Evolutionary conservation across 2,888 invertebrate species (phyloP).

Genomic region (Petrophora chlorosata): DNA sequence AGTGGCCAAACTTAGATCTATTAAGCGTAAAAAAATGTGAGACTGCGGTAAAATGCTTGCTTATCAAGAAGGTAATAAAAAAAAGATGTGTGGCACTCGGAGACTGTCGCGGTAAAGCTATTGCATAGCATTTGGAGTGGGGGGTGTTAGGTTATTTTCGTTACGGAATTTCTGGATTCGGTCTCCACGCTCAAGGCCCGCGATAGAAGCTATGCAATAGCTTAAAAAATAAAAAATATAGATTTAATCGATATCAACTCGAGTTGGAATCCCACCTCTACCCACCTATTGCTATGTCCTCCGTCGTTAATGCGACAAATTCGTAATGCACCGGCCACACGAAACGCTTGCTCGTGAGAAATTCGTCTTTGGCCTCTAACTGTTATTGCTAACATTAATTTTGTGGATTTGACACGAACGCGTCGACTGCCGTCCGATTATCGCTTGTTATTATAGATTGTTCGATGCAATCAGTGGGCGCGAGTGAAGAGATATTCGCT

Average conservation of each 20-base stretch:
- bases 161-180: too few relatives aligned
- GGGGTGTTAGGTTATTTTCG: too few relatives aligned
- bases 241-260: slow-evolving; percentile 21
- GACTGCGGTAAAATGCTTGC: too few relatives aligned
- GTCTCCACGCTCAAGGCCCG: too few relatives aligned
- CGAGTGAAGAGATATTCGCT: slow-evolving; percentile 39
- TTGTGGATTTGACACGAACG: slow-evolving; percentile 69
- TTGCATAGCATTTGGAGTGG: too few relatives aligned
- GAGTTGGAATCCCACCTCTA: too few relatives aligned
- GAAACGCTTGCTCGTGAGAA: slow-evolving; percentile 63
- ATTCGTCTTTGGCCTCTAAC: slow-evolving; percentile 59
- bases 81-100: too few relatives aligned
- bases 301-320: slow-evolving; percentile 68
- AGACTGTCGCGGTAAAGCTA: too few relatives aligned
- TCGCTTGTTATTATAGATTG: slow-evolving; percentile 67
- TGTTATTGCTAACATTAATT: slow-evolving; percentile 67
- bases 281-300: slow-evolving; percentile 26
- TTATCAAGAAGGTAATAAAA: too few relatives aligned
- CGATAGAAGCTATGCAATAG: too few relatives aligned
- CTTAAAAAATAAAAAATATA: not conserved
- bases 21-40: too few relatives aligned
- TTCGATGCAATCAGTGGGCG: slow-evolving; percentile 46
- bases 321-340: slow-evolving; percentile 55
- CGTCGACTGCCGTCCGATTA: slow-evolving; percentile 56
- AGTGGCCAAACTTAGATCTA: too few relatives aligned